Evolutionary conservation across 2,113 vertebrate species (phyloP).

Genomic region (Ptyas mucosa): DNA sequence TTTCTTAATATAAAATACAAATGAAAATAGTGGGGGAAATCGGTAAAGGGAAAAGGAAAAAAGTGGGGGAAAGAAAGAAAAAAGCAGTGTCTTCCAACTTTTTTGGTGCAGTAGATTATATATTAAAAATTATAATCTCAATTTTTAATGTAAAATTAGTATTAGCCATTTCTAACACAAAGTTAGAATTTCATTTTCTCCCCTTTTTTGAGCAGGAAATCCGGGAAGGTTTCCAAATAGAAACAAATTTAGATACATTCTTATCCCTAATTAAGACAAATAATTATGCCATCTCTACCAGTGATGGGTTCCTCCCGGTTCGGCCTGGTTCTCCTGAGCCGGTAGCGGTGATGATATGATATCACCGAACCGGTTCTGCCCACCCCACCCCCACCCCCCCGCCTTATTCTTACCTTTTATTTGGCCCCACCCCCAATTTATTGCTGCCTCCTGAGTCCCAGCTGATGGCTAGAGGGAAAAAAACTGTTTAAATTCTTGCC

Average conservation of each 20-base stretch:
- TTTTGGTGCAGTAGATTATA: background rate
- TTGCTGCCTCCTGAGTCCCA: too few species aligned
- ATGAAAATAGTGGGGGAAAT: background rate
- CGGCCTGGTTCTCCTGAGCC: too few species aligned
- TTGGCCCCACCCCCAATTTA: too few species aligned
- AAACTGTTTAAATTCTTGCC: too few species aligned
- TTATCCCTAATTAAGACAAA: background rate
- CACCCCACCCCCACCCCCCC: too few species aligned
- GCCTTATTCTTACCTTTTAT: too few species aligned
- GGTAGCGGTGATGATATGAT: too few species aligned
- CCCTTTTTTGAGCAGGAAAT: background rate
- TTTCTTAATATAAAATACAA: background rate
- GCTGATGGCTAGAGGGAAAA: too few species aligned
- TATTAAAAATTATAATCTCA: background rate
- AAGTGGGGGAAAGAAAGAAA: background rate
- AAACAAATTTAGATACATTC: background rate
- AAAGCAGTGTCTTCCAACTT: background rate
- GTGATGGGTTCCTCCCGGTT: too few species aligned
- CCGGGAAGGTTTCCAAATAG: background rate
- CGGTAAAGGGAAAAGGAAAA: background rate
- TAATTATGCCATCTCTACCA: background rate
- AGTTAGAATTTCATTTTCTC: background rate
- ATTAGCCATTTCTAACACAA: background rate
- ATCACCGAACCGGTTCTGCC: too few species aligned
- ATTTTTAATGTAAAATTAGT: background rate